A percentile compares a stretch with the other conserved stretches of the same genome.
phyloP scores from a whole-genome alignment of 2,113 vertebrate genomes.

The Barbus barbus region DNA sequence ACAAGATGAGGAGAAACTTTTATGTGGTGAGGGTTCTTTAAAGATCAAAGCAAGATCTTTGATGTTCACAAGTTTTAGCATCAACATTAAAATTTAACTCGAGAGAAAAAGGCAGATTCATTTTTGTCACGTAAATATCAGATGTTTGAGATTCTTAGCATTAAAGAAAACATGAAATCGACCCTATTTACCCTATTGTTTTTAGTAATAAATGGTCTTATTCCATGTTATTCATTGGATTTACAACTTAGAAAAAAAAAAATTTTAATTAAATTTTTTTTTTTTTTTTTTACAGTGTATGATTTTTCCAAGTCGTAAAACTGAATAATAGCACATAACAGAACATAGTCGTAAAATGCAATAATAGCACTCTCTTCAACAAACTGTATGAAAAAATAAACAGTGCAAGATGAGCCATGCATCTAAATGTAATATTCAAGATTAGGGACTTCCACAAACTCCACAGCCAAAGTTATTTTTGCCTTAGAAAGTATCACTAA shows the following conservation, averaged over 20 bases:
- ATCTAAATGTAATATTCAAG: neutral
- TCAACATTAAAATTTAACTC: neutral
- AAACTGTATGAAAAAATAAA: neutral
- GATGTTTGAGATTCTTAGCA: neutral
- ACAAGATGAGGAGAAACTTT: neutral
- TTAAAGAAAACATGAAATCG: neutral
- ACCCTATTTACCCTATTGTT: neutral
- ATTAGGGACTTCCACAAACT: neutral
- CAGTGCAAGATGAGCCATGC: neutral
- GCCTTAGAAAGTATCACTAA: neutral
- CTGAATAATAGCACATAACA: neutral
- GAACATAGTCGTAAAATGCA: neutral
- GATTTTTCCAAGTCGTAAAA: too few relatives aligned
- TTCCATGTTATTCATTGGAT: too few relatives aligned
- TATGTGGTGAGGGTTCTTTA: neutral
- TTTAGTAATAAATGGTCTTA: neutral
- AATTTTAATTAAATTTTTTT: too few relatives aligned
- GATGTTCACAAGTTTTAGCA: slow-evolving; percentile 4
- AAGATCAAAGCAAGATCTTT: neutral
- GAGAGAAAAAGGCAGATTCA: neutral
- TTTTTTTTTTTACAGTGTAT: too few relatives aligned
- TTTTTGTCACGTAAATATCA: neutral
- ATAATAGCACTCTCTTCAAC: neutral
- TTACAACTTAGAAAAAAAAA: too few relatives aligned
- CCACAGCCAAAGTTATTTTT: neutral